Evolutionary conservation across 2,888 invertebrate genomes (phyloP).

Genomic region (Hemicrepidius hirtus): DNA sequence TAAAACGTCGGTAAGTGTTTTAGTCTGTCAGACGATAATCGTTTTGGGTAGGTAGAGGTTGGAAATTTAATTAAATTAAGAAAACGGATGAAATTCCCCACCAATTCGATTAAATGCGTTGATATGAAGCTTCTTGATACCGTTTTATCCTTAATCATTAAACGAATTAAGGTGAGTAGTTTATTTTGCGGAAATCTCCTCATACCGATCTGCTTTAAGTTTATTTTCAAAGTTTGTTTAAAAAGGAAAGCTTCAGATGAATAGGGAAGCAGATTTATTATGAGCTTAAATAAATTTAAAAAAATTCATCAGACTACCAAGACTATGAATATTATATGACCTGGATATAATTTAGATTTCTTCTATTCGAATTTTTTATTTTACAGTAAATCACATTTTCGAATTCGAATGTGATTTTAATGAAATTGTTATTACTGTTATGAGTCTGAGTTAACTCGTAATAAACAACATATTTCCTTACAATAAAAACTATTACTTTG

Average conservation of each 20-base stretch:
- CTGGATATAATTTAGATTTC: too few relatives aligned
- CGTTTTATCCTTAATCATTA: neutral
- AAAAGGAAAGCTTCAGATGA: neutral
- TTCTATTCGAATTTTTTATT: too few relatives aligned
- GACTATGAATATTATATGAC: too few relatives aligned
- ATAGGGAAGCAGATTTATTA: slow-evolving; percentile 4
- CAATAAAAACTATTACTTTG: too few relatives aligned
- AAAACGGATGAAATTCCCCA: neutral
- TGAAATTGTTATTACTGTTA: too few relatives aligned
- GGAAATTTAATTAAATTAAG: slow-evolving; percentile 3
- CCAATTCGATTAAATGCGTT: neutral
- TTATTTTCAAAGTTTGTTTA: too few relatives aligned
- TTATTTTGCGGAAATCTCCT: neutral
- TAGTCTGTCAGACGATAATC: neutral
- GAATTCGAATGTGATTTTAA: too few relatives aligned
- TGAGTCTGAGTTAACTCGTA: too few relatives aligned
- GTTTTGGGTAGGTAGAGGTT: slow-evolving; percentile 10
- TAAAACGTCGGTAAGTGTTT: neutral
- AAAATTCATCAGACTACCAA: too few relatives aligned
- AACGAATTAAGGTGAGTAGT: neutral
- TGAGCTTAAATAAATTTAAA: neutral
- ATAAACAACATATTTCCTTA: too few relatives aligned
- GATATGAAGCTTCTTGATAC: neutral
- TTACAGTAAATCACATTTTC: too few relatives aligned
- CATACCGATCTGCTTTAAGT: too few relatives aligned